phyloP scores from a whole-genome alignment of 2,113 vertebrate species.

The Panurus biarmicus region DNA sequence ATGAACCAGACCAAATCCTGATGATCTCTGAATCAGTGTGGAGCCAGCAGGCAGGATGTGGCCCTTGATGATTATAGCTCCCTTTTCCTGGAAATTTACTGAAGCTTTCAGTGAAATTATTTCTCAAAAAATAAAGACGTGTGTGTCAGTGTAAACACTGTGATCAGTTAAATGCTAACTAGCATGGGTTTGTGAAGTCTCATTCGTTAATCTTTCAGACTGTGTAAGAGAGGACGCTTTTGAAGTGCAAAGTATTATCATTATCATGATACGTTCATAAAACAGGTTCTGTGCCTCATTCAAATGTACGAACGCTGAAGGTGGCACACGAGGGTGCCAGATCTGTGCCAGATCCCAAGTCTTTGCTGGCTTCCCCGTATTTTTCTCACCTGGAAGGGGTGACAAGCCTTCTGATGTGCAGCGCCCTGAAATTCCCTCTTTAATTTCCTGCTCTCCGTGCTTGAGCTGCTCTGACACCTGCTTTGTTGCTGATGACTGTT shows the following conservation, averaged over 20 bases:
- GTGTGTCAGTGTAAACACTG: constrained; percentile 47
- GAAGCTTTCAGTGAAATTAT: constrained; percentile 38
- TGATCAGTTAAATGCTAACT: constrained; percentile 64
- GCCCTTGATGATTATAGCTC: not conserved
- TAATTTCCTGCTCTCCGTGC: not conserved
- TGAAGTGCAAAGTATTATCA: constrained; percentile 61
- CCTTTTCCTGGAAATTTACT: not conserved
- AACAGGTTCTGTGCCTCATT: not conserved
- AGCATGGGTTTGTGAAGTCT: constrained; percentile 53
- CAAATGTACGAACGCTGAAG: not conserved
- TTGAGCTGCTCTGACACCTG: not conserved
- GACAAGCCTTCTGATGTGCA: not conserved
- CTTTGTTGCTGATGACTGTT: not conserved
- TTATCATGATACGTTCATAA: not conserved
- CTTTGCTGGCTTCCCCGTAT: not conserved
- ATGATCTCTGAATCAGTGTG: not conserved
- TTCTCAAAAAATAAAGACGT: not conserved
- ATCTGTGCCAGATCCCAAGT: not conserved
- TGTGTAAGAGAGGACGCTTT: constrained; percentile 12
- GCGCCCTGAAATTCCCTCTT: not conserved
- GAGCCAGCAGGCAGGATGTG: constrained; percentile 1
- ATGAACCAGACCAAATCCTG: not conserved
- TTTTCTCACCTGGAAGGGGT: not conserved
- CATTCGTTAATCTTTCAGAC: constrained; percentile 49
- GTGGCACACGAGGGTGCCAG: not conserved